phyloP scores from a whole-genome alignment of 2,113 vertebrate genomes.

The Caloenas nicobarica region DNA sequence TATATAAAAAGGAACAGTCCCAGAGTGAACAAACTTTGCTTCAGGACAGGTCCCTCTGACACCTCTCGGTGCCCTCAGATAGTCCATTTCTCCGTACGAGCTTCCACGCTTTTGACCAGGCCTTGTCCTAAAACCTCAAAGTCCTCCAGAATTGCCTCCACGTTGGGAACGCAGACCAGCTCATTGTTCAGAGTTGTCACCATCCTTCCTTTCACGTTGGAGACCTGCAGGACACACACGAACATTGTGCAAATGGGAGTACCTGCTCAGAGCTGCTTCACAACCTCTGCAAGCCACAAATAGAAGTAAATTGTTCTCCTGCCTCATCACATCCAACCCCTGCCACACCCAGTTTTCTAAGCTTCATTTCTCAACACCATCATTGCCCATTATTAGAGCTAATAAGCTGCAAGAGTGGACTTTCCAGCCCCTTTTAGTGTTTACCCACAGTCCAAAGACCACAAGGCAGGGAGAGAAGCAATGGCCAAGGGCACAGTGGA shows the following conservation, averaged over 20 bases:
- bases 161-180: slow-evolving; percentile 81
- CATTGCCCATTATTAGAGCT: neutral
- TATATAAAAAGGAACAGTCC: neutral
- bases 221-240: slow-evolving; percentile 74
- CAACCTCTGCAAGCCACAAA: neutral
- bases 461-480: neutral
- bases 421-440: neutral
- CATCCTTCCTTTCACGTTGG: slow-evolving; percentile 80
- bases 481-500: neutral
- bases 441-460: neutral
- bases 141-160: slow-evolving; percentile 92
- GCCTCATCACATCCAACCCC: neutral
- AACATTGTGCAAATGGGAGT: neutral
- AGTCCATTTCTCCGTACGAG: slow-evolving; percentile 88
- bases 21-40: neutral
- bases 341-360: neutral
- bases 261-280: neutral
- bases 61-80: slow-evolving; percentile 70
- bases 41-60: neutral
- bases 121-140: slow-evolving; percentile 87
- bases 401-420: neutral
- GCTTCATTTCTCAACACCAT: neutral
- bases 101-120: slow-evolving; percentile 85
- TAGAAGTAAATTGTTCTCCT: neutral
- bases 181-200: slow-evolving; percentile 71